These are phyloP conservation scores for Drosophila koepferae DNA, from an alignment of 2,888 invertebrate species.

Conservation along the genomic window DNA sequence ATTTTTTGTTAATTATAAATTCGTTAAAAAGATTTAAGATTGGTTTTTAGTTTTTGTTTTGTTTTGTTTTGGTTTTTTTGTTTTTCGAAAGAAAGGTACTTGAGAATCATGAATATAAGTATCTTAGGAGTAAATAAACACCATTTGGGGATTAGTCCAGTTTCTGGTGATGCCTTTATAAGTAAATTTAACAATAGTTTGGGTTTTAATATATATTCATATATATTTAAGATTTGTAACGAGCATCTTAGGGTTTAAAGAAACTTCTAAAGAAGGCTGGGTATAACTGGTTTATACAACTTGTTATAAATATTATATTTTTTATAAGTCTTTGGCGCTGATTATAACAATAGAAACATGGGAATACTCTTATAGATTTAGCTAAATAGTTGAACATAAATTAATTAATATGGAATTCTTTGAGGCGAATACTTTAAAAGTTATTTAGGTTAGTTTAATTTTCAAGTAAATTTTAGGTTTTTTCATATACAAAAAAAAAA, in stretches of 20 bases:
- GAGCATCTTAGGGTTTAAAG: slow-evolving; percentile 36
- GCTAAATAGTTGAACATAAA: slow-evolving; percentile 45
- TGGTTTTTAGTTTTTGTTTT: slow-evolving; percentile 30
- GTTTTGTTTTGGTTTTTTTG: slow-evolving; percentile 5
- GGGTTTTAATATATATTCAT: slow-evolving; percentile 33
- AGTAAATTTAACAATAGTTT: slow-evolving; percentile 53
- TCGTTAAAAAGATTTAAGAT: slow-evolving; percentile 75
- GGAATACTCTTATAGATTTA: slow-evolving; percentile 40
- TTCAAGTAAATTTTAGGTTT: slow-evolving; percentile 28
- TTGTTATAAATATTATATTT: slow-evolving; percentile 18
- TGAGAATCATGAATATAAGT: slow-evolving; percentile 63
- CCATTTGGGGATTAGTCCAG: slow-evolving; percentile 48
- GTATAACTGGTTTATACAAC: slow-evolving; percentile 37
- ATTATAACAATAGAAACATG: slow-evolving; percentile 59
- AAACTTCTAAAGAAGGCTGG: slow-evolving; percentile 64
- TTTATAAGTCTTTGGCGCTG: slow-evolving; percentile 73
- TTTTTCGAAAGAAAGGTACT: slow-evolving; percentile 68
- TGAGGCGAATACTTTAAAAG: slow-evolving; percentile 62
- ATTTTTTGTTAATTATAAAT: slow-evolving; percentile 63
- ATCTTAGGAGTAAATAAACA: slow-evolving; percentile 50
- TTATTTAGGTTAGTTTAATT: slow-evolving; percentile 48
- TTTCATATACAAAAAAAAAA: slow-evolving; percentile 58
- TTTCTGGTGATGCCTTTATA: slow-evolving; percentile 26
- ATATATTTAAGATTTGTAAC: slow-evolving; percentile 41
- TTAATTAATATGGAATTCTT: slow-evolving; percentile 41